Evolutionary conservation across 2,113 vertebrate genomes (phyloP).

Genomic region (Scytalopus superciliaris): DNA sequence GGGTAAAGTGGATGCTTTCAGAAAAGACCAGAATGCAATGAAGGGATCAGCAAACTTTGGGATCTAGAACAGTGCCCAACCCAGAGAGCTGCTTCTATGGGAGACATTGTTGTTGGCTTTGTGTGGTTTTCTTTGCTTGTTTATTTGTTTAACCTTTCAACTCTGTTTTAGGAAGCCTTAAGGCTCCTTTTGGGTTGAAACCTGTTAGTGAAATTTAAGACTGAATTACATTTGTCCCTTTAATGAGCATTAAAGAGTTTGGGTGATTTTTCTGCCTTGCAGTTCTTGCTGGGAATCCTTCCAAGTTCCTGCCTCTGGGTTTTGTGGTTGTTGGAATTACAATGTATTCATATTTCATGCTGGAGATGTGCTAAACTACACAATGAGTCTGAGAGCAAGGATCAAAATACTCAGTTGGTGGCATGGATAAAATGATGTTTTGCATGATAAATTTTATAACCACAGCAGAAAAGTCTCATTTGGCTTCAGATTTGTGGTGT

Average conservation of each 20-base stretch:
- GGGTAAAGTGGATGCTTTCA: not conserved
- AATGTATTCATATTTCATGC: conserved; percentile 4
- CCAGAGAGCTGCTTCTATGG: not conserved
- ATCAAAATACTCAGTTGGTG: conserved; percentile 17
- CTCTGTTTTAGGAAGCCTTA: not conserved
- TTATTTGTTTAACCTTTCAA: not conserved
- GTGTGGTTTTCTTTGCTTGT: not conserved
- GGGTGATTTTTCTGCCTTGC: not conserved
- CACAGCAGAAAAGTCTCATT: not conserved
- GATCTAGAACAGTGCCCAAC: not conserved
- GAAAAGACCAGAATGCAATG: not conserved
- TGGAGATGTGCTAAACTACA: conserved; percentile 8
- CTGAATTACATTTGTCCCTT: not conserved
- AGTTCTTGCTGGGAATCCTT: not conserved
- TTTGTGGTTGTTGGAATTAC: conserved; percentile 14
- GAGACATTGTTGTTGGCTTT: not conserved
- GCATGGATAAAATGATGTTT: not conserved
- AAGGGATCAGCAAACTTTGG: not conserved
- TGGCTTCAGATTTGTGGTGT: conserved; percentile 25
- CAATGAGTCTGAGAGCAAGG: not conserved
- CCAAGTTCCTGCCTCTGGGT: conserved; percentile 8
- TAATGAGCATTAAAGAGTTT: not conserved
- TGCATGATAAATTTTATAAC: conserved; percentile 6
- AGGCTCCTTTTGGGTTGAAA: not conserved
- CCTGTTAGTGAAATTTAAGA: not conserved